A percentile compares a stretch with the other conserved stretches of the same genome.
phyloP scores from a whole-genome alignment of 2,797 vertebrate genomes.

The Sarcophilus harrisii region DNA sequence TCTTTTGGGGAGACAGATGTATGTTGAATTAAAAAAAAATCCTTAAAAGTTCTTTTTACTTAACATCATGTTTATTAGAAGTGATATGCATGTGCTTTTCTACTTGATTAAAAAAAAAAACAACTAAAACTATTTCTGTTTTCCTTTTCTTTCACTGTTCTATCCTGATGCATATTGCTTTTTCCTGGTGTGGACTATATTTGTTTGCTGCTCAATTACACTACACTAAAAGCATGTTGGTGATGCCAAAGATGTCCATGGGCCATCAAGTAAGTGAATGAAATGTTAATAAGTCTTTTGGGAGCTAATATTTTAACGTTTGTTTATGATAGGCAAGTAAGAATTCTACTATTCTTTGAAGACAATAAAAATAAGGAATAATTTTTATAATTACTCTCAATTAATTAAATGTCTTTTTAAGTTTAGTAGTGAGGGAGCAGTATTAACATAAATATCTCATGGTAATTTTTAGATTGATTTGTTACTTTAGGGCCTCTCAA shows the following conservation, averaged over 20 bases:
- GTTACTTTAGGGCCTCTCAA: slow-evolving; percentile 10
- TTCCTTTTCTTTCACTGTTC: slow-evolving; percentile 81
- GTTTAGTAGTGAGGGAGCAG: neutral
- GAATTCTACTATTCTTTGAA: slow-evolving; percentile 51
- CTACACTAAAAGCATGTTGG: slow-evolving; percentile 89
- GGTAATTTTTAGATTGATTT: slow-evolving; percentile 6
- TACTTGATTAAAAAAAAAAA: slow-evolving; percentile 73
- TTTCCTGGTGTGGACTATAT: slow-evolving; percentile 86
- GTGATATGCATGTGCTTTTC: slow-evolving; percentile 81
- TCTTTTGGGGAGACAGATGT: neutral
- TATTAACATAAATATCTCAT: slow-evolving; percentile 32
- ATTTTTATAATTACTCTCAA: neutral
- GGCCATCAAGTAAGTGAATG: slow-evolving; percentile 93
- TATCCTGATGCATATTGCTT: slow-evolving; percentile 82
- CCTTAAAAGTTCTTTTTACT: neutral
- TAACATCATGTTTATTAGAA: slow-evolving; percentile 52
- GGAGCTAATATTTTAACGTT: slow-evolving; percentile 53
- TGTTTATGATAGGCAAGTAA: slow-evolving; percentile 41
- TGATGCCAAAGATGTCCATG: slow-evolving; percentile 93
- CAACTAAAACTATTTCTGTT: slow-evolving; percentile 87
- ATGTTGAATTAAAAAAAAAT: neutral
- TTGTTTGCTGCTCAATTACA: slow-evolving; percentile 86
- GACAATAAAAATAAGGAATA: slow-evolving; percentile 44
- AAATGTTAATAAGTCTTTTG: slow-evolving; percentile 76
- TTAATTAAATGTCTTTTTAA: neutral